Conservation (phyloP, 2,888 invertebrate species). For the Pollenia amentaria region DNA sequence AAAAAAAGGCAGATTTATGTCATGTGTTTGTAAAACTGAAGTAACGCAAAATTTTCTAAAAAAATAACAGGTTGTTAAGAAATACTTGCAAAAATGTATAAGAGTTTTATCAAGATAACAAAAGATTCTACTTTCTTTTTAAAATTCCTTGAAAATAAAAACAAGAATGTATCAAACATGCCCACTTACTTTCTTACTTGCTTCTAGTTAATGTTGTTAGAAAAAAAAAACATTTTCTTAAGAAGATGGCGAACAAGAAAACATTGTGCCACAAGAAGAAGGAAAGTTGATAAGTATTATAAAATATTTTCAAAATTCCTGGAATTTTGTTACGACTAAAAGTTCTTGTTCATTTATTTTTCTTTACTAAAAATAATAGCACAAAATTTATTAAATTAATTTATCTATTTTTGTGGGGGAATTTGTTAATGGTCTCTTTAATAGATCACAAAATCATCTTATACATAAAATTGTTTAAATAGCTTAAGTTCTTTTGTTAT, state of each 20-base stretch:
- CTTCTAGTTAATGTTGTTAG: too few relatives aligned
- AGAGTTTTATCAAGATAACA: not conserved
- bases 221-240: not conserved
- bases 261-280: not conserved
- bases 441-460: not conserved
- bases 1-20: not conserved
- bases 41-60: not conserved
- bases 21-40: not conserved
- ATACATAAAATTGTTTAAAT: not conserved
- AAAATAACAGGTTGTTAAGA: slow-evolving; percentile 4
- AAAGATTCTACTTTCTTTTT: not conserved
- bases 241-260: not conserved
- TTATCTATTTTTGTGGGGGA: not conserved
- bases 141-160: not conserved
- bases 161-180: not conserved
- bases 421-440: slow-evolving; percentile 1
- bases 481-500: too few relatives aligned
- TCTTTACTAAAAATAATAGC: not conserved
- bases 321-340: too few relatives aligned
- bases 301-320: not conserved
- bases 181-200: too few relatives aligned
- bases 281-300: not conserved
- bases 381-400: not conserved
- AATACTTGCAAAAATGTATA: not conserved
- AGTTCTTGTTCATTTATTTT: not conserved